phyloP scores from a whole-genome alignment of 2,888 invertebrate species.

The Hemaris fuciformis region DNA sequence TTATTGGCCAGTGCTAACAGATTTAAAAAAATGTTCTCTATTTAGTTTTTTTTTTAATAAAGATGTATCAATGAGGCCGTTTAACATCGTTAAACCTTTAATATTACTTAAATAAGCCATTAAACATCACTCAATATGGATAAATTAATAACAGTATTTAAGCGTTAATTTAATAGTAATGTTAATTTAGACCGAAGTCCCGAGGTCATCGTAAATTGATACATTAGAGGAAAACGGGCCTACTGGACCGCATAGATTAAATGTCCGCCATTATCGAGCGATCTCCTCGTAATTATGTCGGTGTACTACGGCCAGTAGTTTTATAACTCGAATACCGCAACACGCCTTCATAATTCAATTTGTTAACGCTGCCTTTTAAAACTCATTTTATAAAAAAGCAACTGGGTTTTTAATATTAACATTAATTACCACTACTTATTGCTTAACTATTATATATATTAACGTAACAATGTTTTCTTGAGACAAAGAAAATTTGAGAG shows the following conservation, averaged over 20 bases:
- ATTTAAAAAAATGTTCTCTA: no score
- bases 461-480: no score
- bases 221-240: slow-evolving; percentile 10
- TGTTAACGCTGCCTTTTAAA: neutral
- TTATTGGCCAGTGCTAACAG: neutral
- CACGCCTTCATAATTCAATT: neutral
- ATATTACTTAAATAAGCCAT: neutral
- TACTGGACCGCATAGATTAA: slow-evolving; percentile 12
- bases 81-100: neutral
- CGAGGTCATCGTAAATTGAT: slow-evolving; percentile 9
- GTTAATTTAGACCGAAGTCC: neutral
- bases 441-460: no score
- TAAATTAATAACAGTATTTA: neutral
- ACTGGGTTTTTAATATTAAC: neutral
- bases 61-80: no score
- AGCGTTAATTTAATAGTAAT: neutral
- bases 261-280: slow-evolving; percentile 12
- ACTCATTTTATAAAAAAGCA: neutral
- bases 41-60: no score
- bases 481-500: neutral
- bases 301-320: neutral
- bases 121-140: neutral
- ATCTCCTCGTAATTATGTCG: neutral
- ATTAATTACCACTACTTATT: neutral
- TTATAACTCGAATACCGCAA: neutral